These are phyloP conservation scores for Bradypodion pumilum DNA, from an alignment of 2,797 vertebrate species.

Conservation along the genomic window DNA sequence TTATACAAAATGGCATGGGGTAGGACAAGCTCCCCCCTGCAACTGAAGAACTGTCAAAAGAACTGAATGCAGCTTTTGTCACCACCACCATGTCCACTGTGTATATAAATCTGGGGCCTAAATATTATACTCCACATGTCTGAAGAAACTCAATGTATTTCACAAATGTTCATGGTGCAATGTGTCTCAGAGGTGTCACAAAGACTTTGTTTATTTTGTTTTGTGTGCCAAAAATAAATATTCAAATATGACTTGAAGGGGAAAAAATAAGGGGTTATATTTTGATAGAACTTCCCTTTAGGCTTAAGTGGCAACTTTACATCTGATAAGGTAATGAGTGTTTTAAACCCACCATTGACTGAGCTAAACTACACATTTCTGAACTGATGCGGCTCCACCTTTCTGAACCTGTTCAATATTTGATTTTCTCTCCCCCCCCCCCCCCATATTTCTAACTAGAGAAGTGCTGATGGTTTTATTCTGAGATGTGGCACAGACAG, in stretches of 20 bases:
- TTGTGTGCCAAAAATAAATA: background rate
- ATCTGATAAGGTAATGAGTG: background rate
- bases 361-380: background rate
- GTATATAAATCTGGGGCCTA: no score
- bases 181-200: no score
- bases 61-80: no score
- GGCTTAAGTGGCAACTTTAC: background rate
- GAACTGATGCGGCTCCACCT: background rate
- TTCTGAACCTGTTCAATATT: slow-evolving; percentile 5
- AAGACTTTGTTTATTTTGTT: background rate
- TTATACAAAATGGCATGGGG: no score
- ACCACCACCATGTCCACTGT: no score
- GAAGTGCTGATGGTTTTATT: slow-evolving; percentile 27
- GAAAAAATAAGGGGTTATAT: background rate
- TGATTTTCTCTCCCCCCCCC: background rate
- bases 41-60: no score
- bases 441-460: background rate
- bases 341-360: background rate
- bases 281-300: background rate
- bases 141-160: no score
- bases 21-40: no score
- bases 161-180: no score
- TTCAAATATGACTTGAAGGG: background rate
- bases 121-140: no score
- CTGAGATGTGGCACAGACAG: background rate